A percentile compares a stretch with the other conserved stretches of the same genome.
These are phyloP conservation scores for Neotoxoptera formosana DNA, from an alignment of 1,140 invertebrate species.

Conservation along the genomic window DNA sequence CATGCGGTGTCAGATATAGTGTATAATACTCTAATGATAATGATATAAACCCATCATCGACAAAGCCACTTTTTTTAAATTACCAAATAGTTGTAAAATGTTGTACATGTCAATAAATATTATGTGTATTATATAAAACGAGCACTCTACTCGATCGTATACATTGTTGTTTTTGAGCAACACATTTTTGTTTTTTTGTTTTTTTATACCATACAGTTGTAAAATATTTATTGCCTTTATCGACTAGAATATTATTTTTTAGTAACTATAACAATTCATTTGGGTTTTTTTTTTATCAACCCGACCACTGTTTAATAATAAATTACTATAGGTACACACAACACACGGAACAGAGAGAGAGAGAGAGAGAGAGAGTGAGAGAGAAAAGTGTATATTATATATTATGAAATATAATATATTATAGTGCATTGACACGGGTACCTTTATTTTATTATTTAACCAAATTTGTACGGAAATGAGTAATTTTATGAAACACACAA, in stretches of 20 bases:
- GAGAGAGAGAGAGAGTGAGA: background rate
- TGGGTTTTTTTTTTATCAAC: background rate
- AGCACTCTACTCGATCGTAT: background rate
- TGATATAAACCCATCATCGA: background rate
- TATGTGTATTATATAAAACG: background rate
- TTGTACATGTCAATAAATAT: background rate
- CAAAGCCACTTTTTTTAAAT: conserved; percentile 18
- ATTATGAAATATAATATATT: background rate
- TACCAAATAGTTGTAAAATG: background rate
- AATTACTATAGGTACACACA: background rate
- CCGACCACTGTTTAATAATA: background rate
- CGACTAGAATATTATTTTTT: background rate
- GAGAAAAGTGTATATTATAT: background rate
- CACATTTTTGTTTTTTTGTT: background rate
- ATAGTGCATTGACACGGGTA: background rate
- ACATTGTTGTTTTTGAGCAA: background rate
- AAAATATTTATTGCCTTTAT: conserved; percentile 6
- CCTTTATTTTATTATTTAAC: background rate
- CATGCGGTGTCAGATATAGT: background rate
- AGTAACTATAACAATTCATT: background rate
- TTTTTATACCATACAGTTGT: background rate
- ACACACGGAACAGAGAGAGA: background rate
- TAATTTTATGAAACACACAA: conserved; percentile 11
- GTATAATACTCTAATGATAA: too few relatives aligned
- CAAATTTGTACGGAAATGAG: background rate